Evolutionary conservation across 2,113 vertebrate species (phyloP).

Genomic region (western clawed frog (Xenopus tropicalis)): UCB_Xtro_10.0 CM004451.2:79075001-79075500

Average conservation of each 20-base stretch:
- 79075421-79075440: slow-evolving; percentile 87
- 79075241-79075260: slow-evolving; percentile 88
- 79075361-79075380: slow-evolving; percentile 94
- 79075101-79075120: background rate
- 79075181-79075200: too few relatives aligned
- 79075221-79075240: slow-evolving; percentile 86
- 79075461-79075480: slow-evolving; percentile 88
- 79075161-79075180: slow-evolving; percentile 69
- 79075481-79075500: slow-evolving; percentile 94
- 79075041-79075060: slow-evolving; percentile 6
- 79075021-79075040: background rate
- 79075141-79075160: slow-evolving; percentile 77
- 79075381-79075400: slow-evolving; percentile 91
- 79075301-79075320: slow-evolving; percentile 86
- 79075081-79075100: background rate
- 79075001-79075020: slow-evolving; percentile 11
- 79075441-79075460: slow-evolving; percentile 87
- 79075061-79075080: slow-evolving; percentile 17
- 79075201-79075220: slow-evolving; percentile 93
- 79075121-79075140: slow-evolving; percentile 67
- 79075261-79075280: slow-evolving; percentile 87
- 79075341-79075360: slow-evolving; percentile 99
- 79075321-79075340: slow-evolving; percentile 91
- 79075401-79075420: slow-evolving; percentile 98
- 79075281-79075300: slow-evolving; percentile 80